A percentile compares a stretch with the other conserved stretches of the same genome.
phyloP scores from a whole-genome alignment of 1,140 invertebrate genomes.

The Apis dorsata region DNA sequence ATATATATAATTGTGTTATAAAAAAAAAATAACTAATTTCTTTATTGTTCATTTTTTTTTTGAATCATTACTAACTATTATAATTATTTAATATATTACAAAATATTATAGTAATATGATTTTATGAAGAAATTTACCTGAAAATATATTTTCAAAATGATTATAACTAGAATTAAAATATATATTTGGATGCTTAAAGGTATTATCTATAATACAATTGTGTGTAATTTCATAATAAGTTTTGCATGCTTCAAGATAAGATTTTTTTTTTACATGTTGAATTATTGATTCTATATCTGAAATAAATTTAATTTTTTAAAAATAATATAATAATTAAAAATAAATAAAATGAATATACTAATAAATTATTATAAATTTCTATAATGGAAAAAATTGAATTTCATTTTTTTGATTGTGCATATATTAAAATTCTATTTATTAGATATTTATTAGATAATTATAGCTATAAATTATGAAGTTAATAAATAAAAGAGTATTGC shows the following conservation, averaged over 20 bases:
- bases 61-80: no score
- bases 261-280: constrained; percentile 83
- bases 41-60: no score
- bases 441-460: no score
- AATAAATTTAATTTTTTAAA: neutral
- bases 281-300: constrained; percentile 81
- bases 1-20: neutral
- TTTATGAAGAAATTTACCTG: constrained; percentile 45
- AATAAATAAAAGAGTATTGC: no score
- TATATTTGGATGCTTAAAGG: constrained; percentile 95
- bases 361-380: no score
- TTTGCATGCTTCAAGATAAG: constrained; percentile 92
- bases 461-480: no score
- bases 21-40: no score
- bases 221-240: constrained; percentile 93
- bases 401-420: no score
- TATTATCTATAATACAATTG: constrained; percentile 81
- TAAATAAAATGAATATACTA: no score
- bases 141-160: constrained; percentile 53
- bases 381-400: no score
- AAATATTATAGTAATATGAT: neutral
- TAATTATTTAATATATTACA: no score
- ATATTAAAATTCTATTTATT: no score
- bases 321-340: neutral
- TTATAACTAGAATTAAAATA: constrained; percentile 93